Evolutionary conservation across 2,113 vertebrate species (phyloP), one percentile per base, ranked within the genome.

Genomic region (Martes martes): DNA sequence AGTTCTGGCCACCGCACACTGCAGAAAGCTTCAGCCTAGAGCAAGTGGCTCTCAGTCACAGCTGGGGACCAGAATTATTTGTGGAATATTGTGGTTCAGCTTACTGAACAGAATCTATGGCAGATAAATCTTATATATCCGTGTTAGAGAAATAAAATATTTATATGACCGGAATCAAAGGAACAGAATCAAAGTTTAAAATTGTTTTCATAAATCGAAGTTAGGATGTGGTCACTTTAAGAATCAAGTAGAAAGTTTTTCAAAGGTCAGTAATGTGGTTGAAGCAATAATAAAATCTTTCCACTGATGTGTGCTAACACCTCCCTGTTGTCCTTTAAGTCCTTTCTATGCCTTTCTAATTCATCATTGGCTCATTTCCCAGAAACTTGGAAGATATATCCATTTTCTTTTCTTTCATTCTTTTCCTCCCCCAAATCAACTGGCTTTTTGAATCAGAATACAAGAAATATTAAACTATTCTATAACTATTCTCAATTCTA

Each of bases 291-390:
- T 80, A 83, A 89, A 95, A 93, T 84, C 79, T 94, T 92, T 81
- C 82, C 89, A 61, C 63, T 73, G 21, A 81, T 24, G 57, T 85
- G 52, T 31, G 39, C 92, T 83, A 39, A 50, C 36, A 61, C 42
- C 57, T 96, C 47, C 69, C 45, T 52, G 81, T 61, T 79, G 31
- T 81, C 84, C 95, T 47, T 1, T 31, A 88, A 91, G 65, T 61
- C 87, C 65, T 89, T 36, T 91, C 42, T 57, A 19, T 67, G 74
- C 69, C 69, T 87, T 50, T 83, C 96, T 91, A 61, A 88, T 52
- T 90, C 91, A 19, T 65, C 85, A 63, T 36, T 93, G 93, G 55
- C 95, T 88, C 28, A 26, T 78, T 93, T 95, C 96, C 97, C 73
- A 89, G 73, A n/a, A 81, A 45, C n/a, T 93, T 65, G 67, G 89